Evolutionary conservation across 2,888 invertebrate genomes (phyloP), one percentile per base, ranked within the genome.

Genomic region (Hedychridium roseum): DNA sequence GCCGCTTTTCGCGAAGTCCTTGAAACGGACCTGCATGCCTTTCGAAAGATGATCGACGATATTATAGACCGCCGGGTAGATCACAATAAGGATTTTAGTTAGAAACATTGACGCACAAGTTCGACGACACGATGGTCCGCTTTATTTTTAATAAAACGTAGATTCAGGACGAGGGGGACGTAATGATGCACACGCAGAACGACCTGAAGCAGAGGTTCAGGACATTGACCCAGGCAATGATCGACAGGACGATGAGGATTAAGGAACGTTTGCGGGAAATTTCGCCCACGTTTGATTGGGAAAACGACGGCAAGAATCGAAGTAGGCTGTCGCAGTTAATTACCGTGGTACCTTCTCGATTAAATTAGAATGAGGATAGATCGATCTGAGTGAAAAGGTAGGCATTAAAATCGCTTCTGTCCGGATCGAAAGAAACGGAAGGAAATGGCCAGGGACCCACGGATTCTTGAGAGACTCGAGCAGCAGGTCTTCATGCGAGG

Each of bases 91-190:
- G 31, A 21, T 21, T 18, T 18, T 9, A 9, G 5, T 23, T 23
- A 6, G 23, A 9, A 4, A 23, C 23, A 4, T 23, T 9, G 23
- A 4, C 9, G 4, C 5, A 9, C 4, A 27, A n/a, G n/a, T n/a
- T n/a, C n/a, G n/a, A n/a, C n/a, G n/a, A n/a, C n/a, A n/a, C n/a
- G n/a, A n/a, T n/a, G n/a, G n/a, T n/a, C n/a, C n/a, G n/a, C n/a
- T n/a, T n/a, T n/a, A n/a, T n/a, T n/a, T n/a, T n/a, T n/a, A n/a
- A n/a, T n/a, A n/a, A n/a, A n/a, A 4, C 16, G 15, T 18, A 64
- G 64, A 53, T 65, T 9, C 64, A 65, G 21, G 64, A 65, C 47
- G 64, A 65, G 32, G 59, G 54, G 7, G 64, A 65, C 38, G 64
- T 63, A 2, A 63, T 61, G 63, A 57, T 59, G 54, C 42, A 57